A percentile compares a stretch with the other conserved stretches of the same genome.
These are phyloP conservation scores for Macrostomum cliftonense DNA, from an alignment of 2,888 invertebrate genomes.

Conservation along the genomic window DNA sequence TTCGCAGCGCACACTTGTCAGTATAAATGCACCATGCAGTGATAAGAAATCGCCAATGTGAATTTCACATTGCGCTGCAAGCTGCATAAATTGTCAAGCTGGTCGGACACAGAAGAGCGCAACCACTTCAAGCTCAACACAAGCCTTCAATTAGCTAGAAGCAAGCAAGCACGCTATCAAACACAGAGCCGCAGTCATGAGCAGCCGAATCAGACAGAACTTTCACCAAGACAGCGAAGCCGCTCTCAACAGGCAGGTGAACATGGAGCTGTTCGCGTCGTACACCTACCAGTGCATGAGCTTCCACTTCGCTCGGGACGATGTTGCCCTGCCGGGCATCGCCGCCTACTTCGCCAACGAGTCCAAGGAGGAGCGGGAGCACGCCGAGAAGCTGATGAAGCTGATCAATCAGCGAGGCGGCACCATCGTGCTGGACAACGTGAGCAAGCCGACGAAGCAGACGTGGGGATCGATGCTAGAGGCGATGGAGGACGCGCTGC, in stretches of 20 bases:
- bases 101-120: too few relatives aligned
- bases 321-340: conserved; percentile 49
- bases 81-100: too few relatives aligned
- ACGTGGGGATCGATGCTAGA: conserved; percentile 52
- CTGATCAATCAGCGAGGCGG: conserved; percentile 57
- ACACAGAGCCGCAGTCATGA: too few relatives aligned
- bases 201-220: conserved; percentile 30
- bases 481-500: conserved; percentile 54
- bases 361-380: conserved; percentile 59
- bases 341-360: conserved; percentile 52
- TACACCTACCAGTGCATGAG: conserved; percentile 36
- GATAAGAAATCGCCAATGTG: too few relatives aligned
- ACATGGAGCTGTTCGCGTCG: conserved; percentile 35
- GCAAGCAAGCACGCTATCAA: too few relatives aligned
- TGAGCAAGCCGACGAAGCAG: conserved; percentile 42
- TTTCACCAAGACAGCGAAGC: conserved; percentile 33
- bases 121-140: too few relatives aligned
- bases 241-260: conserved; percentile 35
- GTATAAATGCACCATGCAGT: too few relatives aligned
- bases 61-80: too few relatives aligned
- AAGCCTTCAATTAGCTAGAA: too few relatives aligned
- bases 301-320: conserved; percentile 60
- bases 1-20: too few relatives aligned
- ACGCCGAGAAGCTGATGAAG: conserved; percentile 48
- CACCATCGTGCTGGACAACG: conserved; percentile 47